Percentiles rank a stretch among this genome's conserved stretches.
Conservation (phyloP, 2,888 invertebrate genomes). For the Agrotis clavis region DNA sequence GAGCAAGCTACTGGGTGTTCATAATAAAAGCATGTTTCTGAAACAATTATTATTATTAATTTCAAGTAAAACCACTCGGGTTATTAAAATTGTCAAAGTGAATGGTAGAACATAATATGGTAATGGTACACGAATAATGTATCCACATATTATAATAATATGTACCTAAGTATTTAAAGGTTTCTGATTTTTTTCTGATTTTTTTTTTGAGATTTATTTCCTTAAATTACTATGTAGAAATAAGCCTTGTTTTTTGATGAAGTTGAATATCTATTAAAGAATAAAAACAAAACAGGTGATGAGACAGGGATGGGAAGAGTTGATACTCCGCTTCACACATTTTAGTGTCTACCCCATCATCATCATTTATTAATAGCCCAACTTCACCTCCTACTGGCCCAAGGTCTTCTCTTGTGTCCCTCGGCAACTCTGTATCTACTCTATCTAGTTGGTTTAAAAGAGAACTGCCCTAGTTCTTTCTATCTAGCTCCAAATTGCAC, state of each 20-base stretch:
- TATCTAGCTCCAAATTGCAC: not conserved
- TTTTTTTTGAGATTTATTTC: no score
- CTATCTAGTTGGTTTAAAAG: not conserved
- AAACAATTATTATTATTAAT: not conserved
- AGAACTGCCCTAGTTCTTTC: not conserved
- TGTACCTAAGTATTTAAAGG: not conserved
- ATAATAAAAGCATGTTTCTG: not conserved
- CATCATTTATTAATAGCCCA: not conserved
- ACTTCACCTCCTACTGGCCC: not conserved
- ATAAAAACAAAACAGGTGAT: no score
- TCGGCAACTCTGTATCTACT: not conserved
- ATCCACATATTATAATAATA: no score
- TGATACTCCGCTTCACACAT: not conserved
- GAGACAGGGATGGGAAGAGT: no score
- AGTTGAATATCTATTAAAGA: no score
- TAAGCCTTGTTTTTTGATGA: not conserved
- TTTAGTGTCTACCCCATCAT: not conserved
- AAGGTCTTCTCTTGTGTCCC: not conserved
- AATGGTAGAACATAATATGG: conserved; percentile 26
- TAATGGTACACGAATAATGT: no score
- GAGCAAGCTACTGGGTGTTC: not conserved
- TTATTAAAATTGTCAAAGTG: conserved; percentile 17
- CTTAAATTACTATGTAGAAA: not conserved
- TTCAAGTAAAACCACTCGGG: conserved; percentile 31
- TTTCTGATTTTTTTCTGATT: no score